Conservation (phyloP, 2,888 invertebrate genomes). For the Platerodrilus igneus region DNA sequence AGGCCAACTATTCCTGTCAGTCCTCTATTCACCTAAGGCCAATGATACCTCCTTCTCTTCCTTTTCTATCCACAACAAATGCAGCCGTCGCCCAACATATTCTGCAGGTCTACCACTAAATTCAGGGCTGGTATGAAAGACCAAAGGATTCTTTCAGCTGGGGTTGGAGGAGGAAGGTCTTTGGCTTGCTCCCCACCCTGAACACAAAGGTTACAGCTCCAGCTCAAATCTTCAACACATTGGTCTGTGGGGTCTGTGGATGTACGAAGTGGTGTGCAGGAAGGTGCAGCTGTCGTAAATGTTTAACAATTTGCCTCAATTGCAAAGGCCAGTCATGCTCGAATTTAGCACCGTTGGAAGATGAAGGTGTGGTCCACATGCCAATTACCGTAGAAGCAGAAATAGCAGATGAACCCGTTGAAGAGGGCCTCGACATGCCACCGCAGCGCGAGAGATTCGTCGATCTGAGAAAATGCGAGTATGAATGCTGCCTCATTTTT, state of each 20-base stretch:
- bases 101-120: constrained; percentile 1
- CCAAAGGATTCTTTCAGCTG: constrained; percentile 6
- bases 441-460: background rate
- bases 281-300: too few relatives aligned
- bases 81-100: too few relatives aligned
- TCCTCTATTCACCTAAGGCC: too few relatives aligned
- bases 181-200: too few relatives aligned
- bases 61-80: constrained; percentile 3
- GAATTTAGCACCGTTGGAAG: constrained; percentile 8
- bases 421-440: background rate
- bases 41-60: background rate
- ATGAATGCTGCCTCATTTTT: too few relatives aligned
- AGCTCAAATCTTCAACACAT: too few relatives aligned
- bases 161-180: constrained; percentile 1
- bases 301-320: too few relatives aligned
- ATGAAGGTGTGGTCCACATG: constrained; percentile 8
- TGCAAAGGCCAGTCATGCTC: constrained; percentile 8
- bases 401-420: constrained; percentile 1
- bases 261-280: too few relatives aligned
- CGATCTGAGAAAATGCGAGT: background rate
- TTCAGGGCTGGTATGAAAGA: constrained; percentile 1
- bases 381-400: constrained; percentile 6
- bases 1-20: too few relatives aligned
- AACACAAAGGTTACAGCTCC: too few relatives aligned
- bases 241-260: too few relatives aligned